These are phyloP conservation scores for Drusus annulatus DNA, from an alignment of 1,140 invertebrate species.

Conservation along the genomic window DNA sequence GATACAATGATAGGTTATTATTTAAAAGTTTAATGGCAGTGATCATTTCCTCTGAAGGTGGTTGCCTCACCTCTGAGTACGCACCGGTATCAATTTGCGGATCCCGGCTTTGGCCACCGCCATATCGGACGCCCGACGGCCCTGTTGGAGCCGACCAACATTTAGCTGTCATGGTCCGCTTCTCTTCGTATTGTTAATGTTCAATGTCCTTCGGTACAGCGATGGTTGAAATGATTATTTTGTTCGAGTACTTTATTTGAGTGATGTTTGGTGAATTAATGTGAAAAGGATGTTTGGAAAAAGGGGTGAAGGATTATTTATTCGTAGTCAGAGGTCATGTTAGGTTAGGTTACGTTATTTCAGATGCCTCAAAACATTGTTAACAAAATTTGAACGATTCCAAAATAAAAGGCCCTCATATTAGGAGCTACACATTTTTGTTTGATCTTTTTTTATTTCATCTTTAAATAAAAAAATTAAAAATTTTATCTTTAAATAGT, in stretches of 20 bases:
- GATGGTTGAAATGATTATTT: background rate
- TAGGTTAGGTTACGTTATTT: too few relatives aligned
- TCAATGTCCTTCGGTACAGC: constrained; percentile 18
- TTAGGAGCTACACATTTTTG: too few relatives aligned
- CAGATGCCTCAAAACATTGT: too few relatives aligned
- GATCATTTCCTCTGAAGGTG: background rate
- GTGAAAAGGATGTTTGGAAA: too few relatives aligned
- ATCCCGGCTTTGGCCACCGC: background rate
- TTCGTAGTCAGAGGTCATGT: too few relatives aligned
- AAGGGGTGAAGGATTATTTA: too few relatives aligned
- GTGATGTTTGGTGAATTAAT: background rate
- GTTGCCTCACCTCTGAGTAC: background rate
- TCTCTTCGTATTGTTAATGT: constrained; percentile 6
- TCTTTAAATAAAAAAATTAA: too few relatives aligned
- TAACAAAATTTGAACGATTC: too few relatives aligned
- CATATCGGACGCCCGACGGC: background rate
- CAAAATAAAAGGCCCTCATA: too few relatives aligned
- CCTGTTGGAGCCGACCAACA: background rate
- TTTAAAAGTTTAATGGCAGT: background rate
- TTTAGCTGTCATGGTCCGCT: constrained; percentile 15
- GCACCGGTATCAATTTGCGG: background rate
- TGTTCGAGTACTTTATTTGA: background rate
- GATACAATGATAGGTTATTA: background rate
- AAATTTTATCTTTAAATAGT: too few relatives aligned
- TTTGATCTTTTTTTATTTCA: too few relatives aligned